phyloP scores from a whole-genome alignment of 2,113 vertebrate species.

The Tautogolabrus adspersus region DNA sequence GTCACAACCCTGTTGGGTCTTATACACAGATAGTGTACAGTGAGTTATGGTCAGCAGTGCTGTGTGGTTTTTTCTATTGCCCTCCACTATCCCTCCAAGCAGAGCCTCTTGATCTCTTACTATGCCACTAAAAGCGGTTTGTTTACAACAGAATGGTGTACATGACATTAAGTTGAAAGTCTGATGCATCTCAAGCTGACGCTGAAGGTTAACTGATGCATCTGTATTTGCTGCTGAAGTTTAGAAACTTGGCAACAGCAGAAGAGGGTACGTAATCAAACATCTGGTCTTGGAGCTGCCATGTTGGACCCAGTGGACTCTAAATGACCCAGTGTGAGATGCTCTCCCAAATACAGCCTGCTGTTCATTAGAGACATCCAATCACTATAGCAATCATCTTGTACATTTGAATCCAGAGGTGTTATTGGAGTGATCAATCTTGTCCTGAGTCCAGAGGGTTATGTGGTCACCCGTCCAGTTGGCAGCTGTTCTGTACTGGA shows the following conservation, averaged over 20 bases:
- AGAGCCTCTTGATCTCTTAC: too few relatives aligned
- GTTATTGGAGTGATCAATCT: constrained; percentile 74
- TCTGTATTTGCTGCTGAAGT: constrained; percentile 8
- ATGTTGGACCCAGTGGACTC: constrained; percentile 43
- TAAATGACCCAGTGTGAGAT: constrained; percentile 65
- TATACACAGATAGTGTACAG: too few relatives aligned
- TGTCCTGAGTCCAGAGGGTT: constrained; percentile 70
- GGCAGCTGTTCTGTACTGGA: constrained; percentile 63
- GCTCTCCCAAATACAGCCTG: constrained; percentile 54
- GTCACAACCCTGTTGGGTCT: too few relatives aligned
- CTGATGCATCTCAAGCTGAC: background rate
- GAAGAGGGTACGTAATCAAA: constrained; percentile 59
- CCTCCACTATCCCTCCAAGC: too few relatives aligned
- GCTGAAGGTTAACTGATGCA: background rate
- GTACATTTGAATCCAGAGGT: constrained; percentile 64
- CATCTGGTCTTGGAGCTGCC: constrained; percentile 71
- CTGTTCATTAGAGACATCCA: constrained; percentile 69
- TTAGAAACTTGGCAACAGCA: constrained; percentile 26
- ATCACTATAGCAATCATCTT: constrained; percentile 64
- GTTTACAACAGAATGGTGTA: background rate
- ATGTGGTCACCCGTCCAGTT: constrained; percentile 71
- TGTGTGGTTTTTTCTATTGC: too few relatives aligned
- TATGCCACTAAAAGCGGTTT: too few relatives aligned
- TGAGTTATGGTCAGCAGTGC: too few relatives aligned
- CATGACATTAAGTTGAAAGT: background rate